phyloP scores from a whole-genome alignment of 64 coral and sea anemone genomes.

The Montipora efflorescens region DNA sequence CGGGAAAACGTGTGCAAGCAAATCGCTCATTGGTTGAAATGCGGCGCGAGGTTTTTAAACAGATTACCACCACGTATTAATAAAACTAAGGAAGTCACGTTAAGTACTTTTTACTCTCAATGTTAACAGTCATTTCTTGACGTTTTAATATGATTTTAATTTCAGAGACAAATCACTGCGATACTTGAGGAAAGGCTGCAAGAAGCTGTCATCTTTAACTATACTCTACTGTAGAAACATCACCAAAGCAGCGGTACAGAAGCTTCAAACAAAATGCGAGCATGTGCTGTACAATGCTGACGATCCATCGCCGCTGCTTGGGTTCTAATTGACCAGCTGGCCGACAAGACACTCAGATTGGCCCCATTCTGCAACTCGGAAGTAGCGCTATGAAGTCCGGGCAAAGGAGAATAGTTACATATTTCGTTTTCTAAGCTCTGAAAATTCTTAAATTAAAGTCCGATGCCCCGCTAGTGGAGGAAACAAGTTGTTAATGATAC shows the following conservation, averaged over 20 bases:
- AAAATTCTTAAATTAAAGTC: no score
- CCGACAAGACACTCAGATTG: neutral
- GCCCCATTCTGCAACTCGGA: neutral
- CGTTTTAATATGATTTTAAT: neutral
- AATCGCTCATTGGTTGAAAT: neutral
- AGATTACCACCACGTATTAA: no score
- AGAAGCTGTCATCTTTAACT: conserved; percentile 77
- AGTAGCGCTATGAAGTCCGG: neutral
- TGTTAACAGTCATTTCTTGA: no score
- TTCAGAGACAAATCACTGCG: conserved; percentile 65
- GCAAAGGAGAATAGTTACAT: no score
- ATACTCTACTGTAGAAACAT: conserved; percentile 88
- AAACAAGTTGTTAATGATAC: no score
- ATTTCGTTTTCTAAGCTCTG: no score
- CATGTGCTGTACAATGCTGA: conserved; percentile 84
- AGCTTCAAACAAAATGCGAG: conserved; percentile 82
- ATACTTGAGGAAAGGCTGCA: conserved; percentile 91
- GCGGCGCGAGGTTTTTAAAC: no score
- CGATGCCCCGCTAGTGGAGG: no score
- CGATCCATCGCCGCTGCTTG: conserved; percentile 60
- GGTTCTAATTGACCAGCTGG: conserved; percentile 1
- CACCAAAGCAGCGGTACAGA: conserved; percentile 88
- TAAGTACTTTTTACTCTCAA: no score
- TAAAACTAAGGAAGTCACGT: no score
- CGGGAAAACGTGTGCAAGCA: neutral